Conservation (phyloP, 1,140 invertebrate species). For the Lepidotrigona ventralis region DNA sequence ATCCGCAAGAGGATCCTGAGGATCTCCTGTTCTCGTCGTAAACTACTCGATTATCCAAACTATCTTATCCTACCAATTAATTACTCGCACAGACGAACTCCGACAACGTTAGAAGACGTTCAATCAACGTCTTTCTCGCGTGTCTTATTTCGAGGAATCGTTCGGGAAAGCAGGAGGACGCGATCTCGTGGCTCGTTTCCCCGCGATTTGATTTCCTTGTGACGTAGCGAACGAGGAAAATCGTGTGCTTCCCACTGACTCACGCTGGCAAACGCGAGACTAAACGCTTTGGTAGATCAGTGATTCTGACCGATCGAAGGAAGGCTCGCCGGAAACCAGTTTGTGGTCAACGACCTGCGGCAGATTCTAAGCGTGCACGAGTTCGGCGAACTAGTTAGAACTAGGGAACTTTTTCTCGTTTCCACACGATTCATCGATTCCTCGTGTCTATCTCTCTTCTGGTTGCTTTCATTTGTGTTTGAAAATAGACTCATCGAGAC, state of each 20-base stretch:
- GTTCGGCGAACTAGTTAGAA: not conserved
- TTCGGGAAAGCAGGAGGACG: not conserved
- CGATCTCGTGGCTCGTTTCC: not conserved
- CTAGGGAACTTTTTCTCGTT: slow-evolving; percentile 14
- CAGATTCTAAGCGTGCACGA: slow-evolving; percentile 13
- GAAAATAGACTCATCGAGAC: not conserved
- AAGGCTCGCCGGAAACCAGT: slow-evolving; percentile 47
- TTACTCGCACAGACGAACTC: no score
- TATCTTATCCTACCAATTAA: no score
- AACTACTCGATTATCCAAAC: no score
- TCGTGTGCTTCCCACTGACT: slow-evolving; percentile 11
- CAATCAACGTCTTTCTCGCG: not conserved
- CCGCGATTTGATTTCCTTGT: not conserved
- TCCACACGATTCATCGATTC: not conserved
- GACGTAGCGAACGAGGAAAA: slow-evolving; percentile 5
- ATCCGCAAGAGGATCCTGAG: no score
- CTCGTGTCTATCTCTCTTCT: no score
- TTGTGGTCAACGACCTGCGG: slow-evolving; percentile 38
- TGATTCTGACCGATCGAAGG: not conserved
- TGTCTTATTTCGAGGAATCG: not conserved
- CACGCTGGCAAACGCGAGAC: not conserved
- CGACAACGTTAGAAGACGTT: no score
- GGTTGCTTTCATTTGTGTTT: not conserved
- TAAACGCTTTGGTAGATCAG: not conserved
- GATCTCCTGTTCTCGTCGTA: no score